Percentiles rank a stretch among this genome's conserved stretches.
phyloP scores from a whole-genome alignment of 2,113 vertebrate species.

The Catharus fuscescens region DNA sequence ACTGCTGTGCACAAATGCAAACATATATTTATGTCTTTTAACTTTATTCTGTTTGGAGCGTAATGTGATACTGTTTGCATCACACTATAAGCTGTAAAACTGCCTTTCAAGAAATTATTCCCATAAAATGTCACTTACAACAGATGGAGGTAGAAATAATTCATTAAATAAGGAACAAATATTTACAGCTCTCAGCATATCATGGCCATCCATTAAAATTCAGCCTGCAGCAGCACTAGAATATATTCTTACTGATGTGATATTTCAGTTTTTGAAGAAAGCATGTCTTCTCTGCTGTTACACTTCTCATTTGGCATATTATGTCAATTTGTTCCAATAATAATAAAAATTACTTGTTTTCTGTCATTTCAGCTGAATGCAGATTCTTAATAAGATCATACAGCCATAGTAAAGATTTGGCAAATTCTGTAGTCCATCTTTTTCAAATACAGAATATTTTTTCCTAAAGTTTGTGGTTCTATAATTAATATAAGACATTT shows the following conservation, averaged over 20 bases:
- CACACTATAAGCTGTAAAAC: neutral
- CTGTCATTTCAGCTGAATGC: neutral
- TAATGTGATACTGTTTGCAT: neutral
- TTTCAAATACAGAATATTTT: neutral
- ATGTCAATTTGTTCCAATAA: neutral
- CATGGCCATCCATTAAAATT: conserved; percentile 22
- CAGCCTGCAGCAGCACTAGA: neutral
- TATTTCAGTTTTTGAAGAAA: neutral
- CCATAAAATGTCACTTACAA: neutral
- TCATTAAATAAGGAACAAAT: conserved; percentile 30
- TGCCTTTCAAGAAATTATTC: neutral
- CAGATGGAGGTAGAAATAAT: conserved; percentile 29
- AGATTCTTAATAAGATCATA: neutral
- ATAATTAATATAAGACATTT: neutral
- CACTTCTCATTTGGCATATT: neutral
- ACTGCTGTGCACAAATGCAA: neutral
- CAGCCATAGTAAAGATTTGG: neutral
- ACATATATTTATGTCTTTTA: neutral
- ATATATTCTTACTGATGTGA: neutral
- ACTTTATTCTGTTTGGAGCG: neutral
- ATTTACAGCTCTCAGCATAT: conserved; percentile 5
- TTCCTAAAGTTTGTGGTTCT: neutral
- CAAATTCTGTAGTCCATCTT: neutral
- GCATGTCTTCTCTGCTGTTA: neutral
- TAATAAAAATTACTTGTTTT: neutral